These are phyloP conservation scores for Suricata suricatta DNA, from an alignment of 2,113 vertebrate genomes.

Conservation along the genomic window DNA sequence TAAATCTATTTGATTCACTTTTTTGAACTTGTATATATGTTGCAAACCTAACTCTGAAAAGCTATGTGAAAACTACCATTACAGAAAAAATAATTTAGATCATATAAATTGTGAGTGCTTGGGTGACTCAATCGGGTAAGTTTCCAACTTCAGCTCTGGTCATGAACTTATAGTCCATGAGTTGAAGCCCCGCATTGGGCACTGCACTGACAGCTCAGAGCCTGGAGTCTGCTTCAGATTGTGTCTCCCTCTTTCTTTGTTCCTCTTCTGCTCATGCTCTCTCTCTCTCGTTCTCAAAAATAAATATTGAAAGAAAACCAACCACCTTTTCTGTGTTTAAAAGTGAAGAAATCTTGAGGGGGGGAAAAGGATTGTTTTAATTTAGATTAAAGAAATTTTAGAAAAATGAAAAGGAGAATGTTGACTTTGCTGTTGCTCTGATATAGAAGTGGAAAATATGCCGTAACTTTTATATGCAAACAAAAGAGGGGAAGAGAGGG, in stretches of 20 bases:
- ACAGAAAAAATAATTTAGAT: not conserved
- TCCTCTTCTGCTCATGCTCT: no score
- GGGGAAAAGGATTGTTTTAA: not conserved
- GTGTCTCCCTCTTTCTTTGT: no score
- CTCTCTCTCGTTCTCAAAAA: no score
- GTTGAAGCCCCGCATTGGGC: no score
- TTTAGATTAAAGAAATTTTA: not conserved
- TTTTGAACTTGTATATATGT: not conserved
- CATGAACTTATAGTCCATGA: no score
- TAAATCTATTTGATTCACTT: slow-evolving; percentile 59
- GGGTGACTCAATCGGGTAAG: no score
- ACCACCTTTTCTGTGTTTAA: not conserved
- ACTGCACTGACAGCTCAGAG: no score
- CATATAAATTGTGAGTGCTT: not conserved
- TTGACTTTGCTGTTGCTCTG: not conserved
- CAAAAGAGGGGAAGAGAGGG: not conserved
- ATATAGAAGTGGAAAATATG: not conserved
- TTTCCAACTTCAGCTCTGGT: no score
- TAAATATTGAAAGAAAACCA: not conserved
- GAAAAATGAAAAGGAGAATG: not conserved
- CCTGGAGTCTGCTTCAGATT: no score
- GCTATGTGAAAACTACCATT: not conserved
- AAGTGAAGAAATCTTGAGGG: not conserved
- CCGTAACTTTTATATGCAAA: not conserved
- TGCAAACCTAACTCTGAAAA: slow-evolving; percentile 7